Conservation (phyloP, 2,113 vertebrate species). For the Lasiurus cinereus region DNA sequence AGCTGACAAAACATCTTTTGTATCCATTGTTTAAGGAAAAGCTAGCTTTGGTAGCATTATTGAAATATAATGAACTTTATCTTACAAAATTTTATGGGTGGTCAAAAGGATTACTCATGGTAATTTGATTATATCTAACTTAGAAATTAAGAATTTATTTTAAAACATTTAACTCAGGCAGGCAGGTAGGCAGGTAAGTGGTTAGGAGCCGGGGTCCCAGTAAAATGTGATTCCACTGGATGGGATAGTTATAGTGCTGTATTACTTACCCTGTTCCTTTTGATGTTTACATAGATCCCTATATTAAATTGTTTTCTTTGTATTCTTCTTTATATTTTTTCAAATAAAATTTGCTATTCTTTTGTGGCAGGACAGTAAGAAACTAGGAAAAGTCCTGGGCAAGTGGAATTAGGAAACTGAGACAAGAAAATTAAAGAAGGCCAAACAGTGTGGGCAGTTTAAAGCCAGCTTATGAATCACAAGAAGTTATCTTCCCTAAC, state of each 20-base stretch:
- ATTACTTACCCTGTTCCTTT: neutral
- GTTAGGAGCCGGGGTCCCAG: no score
- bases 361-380: no score
- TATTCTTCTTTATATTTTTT: neutral
- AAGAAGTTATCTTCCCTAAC: no score
- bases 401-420: no score
- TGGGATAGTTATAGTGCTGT: neutral
- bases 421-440: no score
- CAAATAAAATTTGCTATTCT: neutral
- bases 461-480: no score
- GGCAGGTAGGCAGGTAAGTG: no score
- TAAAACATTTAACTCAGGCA: neutral
- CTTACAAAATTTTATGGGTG: neutral
- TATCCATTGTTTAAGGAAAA: slow-evolving; percentile 30
- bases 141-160: slow-evolving; percentile 12
- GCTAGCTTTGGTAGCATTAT: neutral
- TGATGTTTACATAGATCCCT: neutral
- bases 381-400: no score
- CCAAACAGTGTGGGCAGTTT: no score
- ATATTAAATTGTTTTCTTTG: neutral
- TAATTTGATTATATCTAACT: neutral
- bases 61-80: neutral
- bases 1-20: slow-evolving; percentile 72
- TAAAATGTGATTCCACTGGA: neutral
- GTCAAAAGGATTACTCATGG: neutral